These are phyloP conservation scores for Formicarius rufipectus DNA, from an alignment of 2,113 vertebrate genomes.

Conservation along the genomic window DNA sequence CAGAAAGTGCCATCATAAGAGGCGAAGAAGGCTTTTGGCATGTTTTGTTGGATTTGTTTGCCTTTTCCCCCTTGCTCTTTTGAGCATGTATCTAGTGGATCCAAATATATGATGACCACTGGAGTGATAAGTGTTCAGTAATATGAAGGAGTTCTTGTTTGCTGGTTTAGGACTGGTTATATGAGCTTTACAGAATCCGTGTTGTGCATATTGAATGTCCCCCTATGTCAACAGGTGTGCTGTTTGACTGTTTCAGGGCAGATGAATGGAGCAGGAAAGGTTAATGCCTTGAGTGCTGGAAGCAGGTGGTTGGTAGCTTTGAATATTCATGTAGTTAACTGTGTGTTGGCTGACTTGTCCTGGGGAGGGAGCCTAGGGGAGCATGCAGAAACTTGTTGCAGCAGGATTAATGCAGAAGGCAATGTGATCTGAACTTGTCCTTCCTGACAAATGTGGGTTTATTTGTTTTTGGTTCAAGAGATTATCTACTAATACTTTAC, in stretches of 20 bases:
- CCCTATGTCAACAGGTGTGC: constrained; percentile 4
- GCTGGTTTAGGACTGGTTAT: not conserved
- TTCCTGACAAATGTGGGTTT: constrained; percentile 23
- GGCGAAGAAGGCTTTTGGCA: not conserved
- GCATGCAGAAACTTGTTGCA: constrained; percentile 66
- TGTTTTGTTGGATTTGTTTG: not conserved
- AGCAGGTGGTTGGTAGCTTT: constrained; percentile 68
- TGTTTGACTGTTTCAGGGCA: constrained; percentile 41
- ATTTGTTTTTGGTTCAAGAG: constrained; percentile 58
- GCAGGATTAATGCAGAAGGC: constrained; percentile 61
- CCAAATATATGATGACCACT: not conserved
- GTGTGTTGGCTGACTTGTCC: constrained; percentile 47
- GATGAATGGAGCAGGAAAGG: constrained; percentile 52
- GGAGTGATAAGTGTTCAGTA: not conserved
- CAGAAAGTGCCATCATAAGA: not conserved
- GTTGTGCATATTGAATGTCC: constrained; percentile 43
- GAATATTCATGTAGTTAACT: constrained; percentile 61
- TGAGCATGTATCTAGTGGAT: not conserved
- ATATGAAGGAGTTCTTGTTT: not conserved
- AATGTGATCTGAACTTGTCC: constrained; percentile 2
- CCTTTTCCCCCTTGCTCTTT: not conserved
- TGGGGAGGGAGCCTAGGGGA: constrained; percentile 12
- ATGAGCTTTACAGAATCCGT: not conserved
- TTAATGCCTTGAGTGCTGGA: constrained; percentile 43
- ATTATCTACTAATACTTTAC: constrained; percentile 14